phyloP scores from a whole-genome alignment of 2,113 vertebrate species.

The Genyomyrus donnyi region DNA sequence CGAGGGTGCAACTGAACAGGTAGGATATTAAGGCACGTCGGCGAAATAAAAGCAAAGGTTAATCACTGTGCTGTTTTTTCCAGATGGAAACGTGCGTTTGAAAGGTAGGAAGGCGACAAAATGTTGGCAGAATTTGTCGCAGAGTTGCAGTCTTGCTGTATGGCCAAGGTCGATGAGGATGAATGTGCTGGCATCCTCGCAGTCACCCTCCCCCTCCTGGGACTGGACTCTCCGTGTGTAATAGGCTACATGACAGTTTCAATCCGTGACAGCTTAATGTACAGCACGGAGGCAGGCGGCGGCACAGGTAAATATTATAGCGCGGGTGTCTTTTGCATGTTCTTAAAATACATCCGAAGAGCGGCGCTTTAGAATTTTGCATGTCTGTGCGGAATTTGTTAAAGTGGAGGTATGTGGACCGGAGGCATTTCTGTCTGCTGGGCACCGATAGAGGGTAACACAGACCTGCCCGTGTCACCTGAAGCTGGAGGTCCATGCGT shows the following conservation, averaged over 20 bases:
- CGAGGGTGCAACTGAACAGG: background rate
- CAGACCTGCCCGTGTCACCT: background rate
- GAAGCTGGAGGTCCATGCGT: background rate
- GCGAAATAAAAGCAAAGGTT: background rate
- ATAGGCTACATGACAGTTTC: conserved; percentile 23
- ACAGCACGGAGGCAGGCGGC: conserved; percentile 20
- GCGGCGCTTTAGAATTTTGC: background rate
- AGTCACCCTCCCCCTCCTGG: background rate
- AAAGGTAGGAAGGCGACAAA: background rate
- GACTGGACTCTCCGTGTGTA: background rate
- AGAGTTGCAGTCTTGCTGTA: background rate
- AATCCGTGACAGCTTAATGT: conserved; percentile 19
- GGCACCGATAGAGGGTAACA: background rate
- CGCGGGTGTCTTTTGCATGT: background rate
- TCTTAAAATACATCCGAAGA: background rate
- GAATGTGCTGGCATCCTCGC: background rate
- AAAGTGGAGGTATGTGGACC: background rate
- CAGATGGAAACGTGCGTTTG: background rate
- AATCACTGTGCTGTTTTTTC: background rate
- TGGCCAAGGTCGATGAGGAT: conserved; percentile 6
- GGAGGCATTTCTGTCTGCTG: background rate
- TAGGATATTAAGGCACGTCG: background rate
- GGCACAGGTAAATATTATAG: conserved; percentile 28
- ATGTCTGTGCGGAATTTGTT: background rate
- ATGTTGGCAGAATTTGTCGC: background rate